These are phyloP conservation scores for Onychomys arenicola DNA, from an alignment of 2,797 vertebrate species.

Conservation along the genomic window DNA sequence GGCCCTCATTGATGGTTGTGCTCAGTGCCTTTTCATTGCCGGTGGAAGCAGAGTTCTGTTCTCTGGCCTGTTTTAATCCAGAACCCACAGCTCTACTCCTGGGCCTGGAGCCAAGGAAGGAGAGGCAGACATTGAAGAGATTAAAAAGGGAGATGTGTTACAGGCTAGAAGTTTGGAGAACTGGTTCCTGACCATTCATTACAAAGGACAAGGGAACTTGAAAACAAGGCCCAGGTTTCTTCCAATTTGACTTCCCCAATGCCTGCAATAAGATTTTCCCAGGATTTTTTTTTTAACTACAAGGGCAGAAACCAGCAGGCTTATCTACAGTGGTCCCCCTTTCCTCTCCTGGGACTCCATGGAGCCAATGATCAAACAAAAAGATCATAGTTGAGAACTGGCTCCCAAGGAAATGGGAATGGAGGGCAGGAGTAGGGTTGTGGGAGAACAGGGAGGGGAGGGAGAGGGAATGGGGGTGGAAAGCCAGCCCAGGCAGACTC, in stretches of 20 bases:
- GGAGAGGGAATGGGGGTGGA: neutral
- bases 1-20: neutral
- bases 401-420: neutral
- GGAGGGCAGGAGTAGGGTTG: neutral
- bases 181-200: neutral
- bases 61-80: neutral
- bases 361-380: neutral
- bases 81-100: neutral
- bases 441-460: too few species aligned
- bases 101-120: neutral
- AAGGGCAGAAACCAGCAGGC: neutral
- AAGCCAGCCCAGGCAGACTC: constrained; percentile 2
- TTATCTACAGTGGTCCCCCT: neutral
- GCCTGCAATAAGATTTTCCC: neutral
- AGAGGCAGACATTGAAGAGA: neutral
- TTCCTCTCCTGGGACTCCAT: neutral
- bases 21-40: neutral
- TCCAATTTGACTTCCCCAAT: neutral
- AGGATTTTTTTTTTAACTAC: neutral
- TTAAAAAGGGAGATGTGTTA: too few species aligned
- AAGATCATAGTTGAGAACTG: constrained; percentile 52
- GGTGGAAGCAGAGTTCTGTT: neutral
- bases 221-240: neutral
- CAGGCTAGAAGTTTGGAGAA: neutral
- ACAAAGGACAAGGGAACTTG: neutral